Percentiles rank a stretch among this genome's conserved stretches.
These are phyloP conservation scores for Oceanodroma tethys DNA, from an alignment of 2,113 vertebrate species.

Conservation along the genomic window DNA sequence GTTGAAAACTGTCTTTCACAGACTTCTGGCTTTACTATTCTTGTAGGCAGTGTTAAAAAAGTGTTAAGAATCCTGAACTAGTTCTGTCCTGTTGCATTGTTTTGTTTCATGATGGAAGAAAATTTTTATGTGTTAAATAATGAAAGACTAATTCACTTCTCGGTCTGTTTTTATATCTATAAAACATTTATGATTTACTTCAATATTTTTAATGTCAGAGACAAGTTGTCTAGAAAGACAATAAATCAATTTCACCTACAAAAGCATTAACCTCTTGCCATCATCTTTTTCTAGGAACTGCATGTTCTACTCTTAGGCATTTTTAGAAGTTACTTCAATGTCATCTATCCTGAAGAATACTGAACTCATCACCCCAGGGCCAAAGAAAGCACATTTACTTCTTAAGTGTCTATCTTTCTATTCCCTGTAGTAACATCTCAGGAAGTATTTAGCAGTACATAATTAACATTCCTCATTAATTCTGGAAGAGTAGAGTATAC, in stretches of 20 bases:
- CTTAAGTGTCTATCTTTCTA: neutral
- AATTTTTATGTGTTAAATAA: neutral
- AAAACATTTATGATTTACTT: neutral
- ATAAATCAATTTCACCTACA: neutral
- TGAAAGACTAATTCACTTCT: neutral
- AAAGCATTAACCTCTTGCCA: neutral
- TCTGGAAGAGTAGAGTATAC: neutral
- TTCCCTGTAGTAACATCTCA: neutral
- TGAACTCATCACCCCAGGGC: neutral
- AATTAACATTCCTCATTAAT: neutral
- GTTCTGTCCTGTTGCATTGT: neutral
- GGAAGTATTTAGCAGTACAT: neutral
- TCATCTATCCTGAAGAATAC: neutral
- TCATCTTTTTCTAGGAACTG: neutral
- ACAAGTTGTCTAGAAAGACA: neutral
- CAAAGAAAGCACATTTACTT: neutral
- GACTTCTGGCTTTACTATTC: neutral
- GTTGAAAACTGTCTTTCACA: neutral
- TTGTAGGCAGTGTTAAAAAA: neutral
- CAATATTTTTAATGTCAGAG: neutral
- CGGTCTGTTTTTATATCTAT: neutral
- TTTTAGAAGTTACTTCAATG: neutral
- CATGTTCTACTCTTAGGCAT: neutral
- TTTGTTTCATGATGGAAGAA: neutral
- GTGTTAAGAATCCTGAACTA: neutral